Evolutionary conservation across 1,140 invertebrate species (phyloP).

Genomic region (Plutomurus gul): DNA sequence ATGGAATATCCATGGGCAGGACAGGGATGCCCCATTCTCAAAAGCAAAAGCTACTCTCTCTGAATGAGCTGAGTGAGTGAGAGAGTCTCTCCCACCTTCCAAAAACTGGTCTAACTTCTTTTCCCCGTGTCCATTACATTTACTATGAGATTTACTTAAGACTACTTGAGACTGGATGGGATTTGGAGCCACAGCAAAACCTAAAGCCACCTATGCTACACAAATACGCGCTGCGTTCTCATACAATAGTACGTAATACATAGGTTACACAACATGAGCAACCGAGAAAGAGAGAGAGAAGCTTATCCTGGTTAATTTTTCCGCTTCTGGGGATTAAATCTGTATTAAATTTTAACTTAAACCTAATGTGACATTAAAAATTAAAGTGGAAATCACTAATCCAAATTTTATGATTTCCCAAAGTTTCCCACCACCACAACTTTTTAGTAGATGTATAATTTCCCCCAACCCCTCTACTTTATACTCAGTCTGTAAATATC

Average conservation of each 20-base stretch:
- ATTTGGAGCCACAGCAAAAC: not conserved
- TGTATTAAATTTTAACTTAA: slow-evolving; percentile 13
- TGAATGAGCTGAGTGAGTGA: no score
- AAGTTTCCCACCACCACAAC: no score
- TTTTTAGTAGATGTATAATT: no score
- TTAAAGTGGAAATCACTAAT: not conserved
- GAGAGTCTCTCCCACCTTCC: not conserved
- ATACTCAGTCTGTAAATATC: not conserved
- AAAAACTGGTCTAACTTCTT: not conserved
- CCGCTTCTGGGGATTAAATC: slow-evolving; percentile 11
- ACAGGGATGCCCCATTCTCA: not conserved
- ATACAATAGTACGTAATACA: not conserved
- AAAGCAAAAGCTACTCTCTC: no score
- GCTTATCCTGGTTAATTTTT: slow-evolving; percentile 4
- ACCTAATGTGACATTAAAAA: slow-evolving; percentile 19
- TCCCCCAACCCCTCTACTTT: not conserved
- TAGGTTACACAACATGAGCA: not conserved
- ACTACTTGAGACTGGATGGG: slow-evolving; percentile 18
- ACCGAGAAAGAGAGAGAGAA: not conserved
- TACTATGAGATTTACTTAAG: slow-evolving; percentile 2
- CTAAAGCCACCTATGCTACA: not conserved
- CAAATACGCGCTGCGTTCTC: not conserved
- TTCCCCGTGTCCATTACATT: not conserved
- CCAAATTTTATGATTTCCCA: slow-evolving; percentile 19
- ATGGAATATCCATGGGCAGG: not conserved